A percentile compares a stretch with the other conserved stretches of the same genome.
These are phyloP conservation scores for Cariama cristata DNA, from an alignment of 2,113 vertebrate genomes.

Conservation along the genomic window DNA sequence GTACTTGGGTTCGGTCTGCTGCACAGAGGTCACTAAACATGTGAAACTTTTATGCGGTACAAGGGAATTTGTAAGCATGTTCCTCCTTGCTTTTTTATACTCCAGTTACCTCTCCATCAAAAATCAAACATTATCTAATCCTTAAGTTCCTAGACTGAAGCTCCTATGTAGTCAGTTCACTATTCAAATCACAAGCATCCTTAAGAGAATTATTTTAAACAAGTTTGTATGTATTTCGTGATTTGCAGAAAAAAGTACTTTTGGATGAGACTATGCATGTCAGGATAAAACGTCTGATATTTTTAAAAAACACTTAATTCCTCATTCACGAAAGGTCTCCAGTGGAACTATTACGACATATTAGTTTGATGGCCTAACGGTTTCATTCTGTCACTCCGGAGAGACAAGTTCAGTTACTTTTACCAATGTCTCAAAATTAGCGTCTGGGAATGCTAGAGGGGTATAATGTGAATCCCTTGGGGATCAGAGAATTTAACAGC, in stretches of 20 bases:
- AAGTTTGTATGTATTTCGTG: neutral
- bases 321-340: neutral
- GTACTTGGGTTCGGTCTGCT: neutral
- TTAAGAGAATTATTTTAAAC: neutral
- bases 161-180: neutral
- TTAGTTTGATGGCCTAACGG: conserved; percentile 11
- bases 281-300: neutral
- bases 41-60: neutral
- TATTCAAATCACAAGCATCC: neutral
- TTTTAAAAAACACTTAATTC: neutral
- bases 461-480: neutral
- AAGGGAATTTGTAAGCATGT: neutral
- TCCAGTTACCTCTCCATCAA: neutral
- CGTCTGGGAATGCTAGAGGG: neutral
- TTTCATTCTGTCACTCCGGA: neutral
- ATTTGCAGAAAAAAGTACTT: neutral
- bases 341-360: neutral
- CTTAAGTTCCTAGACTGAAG: neutral
- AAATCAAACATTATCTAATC: neutral
- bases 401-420: neutral
- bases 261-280: neutral
- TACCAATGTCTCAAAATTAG: neutral
- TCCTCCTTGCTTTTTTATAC: neutral
- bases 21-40: neutral
- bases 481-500: conserved; percentile 14